Conservation (phyloP, 2,888 invertebrate species). For the Chaitophorus viminalis region DNA sequence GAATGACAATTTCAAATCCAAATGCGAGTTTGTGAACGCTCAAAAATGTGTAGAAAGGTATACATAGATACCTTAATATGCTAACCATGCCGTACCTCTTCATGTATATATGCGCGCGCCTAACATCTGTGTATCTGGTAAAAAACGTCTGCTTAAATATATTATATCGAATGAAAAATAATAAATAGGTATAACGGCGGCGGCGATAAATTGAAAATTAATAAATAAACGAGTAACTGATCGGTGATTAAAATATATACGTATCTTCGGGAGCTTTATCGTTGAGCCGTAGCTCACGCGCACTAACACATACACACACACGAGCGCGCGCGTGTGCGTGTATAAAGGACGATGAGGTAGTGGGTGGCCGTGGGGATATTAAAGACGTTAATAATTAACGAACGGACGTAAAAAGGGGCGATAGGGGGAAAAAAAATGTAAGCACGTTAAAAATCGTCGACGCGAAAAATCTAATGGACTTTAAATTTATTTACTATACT, state of each 20-base stretch:
- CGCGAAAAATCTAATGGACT: slow-evolving; percentile 17
- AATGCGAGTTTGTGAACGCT: no score
- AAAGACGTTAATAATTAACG: neutral
- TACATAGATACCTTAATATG: no score
- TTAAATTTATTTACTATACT: neutral
- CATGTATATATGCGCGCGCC: neutral
- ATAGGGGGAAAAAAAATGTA: neutral
- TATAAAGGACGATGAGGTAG: neutral
- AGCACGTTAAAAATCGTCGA: neutral
- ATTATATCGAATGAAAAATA: neutral
- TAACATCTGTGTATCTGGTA: neutral
- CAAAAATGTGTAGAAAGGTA: no score
- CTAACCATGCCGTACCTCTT: neutral
- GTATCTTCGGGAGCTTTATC: no score
- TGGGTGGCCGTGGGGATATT: neutral
- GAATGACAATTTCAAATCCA: no score
- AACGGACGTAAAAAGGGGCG: neutral
- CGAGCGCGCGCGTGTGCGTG: no score
- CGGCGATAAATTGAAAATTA: slow-evolving; percentile 1
- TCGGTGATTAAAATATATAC: no score
- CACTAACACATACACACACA: no score
- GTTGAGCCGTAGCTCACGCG: no score
- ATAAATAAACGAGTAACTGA: neutral
- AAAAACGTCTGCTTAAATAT: neutral
- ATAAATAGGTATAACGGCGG: neutral